A percentile compares a stretch with the other conserved stretches of the same genome.
phyloP scores from a whole-genome alignment of 2,113 vertebrate genomes.

The Arizona elegans region DNA sequence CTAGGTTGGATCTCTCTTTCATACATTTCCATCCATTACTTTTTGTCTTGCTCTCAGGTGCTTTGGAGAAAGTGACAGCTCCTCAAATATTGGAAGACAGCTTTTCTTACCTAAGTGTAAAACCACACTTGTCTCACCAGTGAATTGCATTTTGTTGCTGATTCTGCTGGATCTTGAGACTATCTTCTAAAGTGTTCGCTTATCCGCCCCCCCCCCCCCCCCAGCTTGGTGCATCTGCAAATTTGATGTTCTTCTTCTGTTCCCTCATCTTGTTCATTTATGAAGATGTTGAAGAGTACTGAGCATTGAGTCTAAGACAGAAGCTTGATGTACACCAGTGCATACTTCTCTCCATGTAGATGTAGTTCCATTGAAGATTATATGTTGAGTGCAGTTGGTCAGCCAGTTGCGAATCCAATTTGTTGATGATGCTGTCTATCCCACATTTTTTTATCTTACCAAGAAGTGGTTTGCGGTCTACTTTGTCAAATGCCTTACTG shows the following conservation, averaged over 20 bases:
- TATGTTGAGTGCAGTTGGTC: neutral
- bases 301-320: neutral
- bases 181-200: neutral
- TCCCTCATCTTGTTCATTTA: neutral
- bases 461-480: neutral
- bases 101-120: neutral
- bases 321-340: neutral
- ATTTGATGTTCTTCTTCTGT: neutral
- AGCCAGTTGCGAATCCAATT: neutral
- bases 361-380: neutral
- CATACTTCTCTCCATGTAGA: neutral
- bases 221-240: neutral
- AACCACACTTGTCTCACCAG: neutral
- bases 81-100: neutral
- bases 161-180: neutral
- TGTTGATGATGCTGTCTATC: neutral
- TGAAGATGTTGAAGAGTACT: neutral
- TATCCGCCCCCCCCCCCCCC: neutral
- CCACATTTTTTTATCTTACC: neutral
- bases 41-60: neutral
- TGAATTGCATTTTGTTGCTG: neutral
- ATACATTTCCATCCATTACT: neutral
- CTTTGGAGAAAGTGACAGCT: neutral
- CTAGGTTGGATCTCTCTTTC: neutral
- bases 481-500: neutral